These are phyloP conservation scores for Nyctibius bracteatus DNA, from an alignment of 2,113 vertebrate genomes.

Conservation along the genomic window DNA sequence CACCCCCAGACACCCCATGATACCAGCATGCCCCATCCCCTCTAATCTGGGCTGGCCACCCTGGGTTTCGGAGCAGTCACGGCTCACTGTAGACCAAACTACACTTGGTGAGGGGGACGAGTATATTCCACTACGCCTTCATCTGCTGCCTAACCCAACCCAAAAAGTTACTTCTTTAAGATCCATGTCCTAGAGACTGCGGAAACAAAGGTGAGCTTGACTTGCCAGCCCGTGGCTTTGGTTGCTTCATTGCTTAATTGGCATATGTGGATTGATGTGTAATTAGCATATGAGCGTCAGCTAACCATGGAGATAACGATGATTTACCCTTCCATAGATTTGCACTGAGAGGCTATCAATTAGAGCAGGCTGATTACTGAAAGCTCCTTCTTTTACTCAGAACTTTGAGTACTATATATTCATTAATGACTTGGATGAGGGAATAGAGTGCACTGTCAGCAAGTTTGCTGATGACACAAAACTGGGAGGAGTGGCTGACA, in stretches of 20 bases:
- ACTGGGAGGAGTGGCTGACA: no score
- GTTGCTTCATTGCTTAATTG: neutral
- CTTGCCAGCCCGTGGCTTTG: neutral
- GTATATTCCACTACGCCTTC: neutral
- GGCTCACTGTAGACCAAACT: accelerated
- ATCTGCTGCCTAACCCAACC: neutral
- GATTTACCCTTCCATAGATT: neutral
- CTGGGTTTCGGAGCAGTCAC: accelerated
- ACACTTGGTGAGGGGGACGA: accelerated
- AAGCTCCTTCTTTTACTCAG: neutral
- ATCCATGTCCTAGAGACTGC: neutral
- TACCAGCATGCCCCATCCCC: neutral
- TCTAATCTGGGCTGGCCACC: neutral
- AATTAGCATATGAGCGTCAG: neutral
- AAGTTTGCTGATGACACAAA: no score
- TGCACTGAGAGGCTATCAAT: neutral
- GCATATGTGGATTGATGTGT: neutral
- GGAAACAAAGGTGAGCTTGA: neutral
- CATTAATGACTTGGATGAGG: no score
- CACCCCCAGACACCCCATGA: accelerated
- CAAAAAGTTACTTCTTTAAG: neutral
- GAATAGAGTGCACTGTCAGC: no score
- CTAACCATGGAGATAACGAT: neutral
- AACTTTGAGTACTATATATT: neutral
- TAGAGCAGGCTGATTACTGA: neutral